phyloP scores from a whole-genome alignment of 2,113 vertebrate species.

The Corvus moneduloides region DNA sequence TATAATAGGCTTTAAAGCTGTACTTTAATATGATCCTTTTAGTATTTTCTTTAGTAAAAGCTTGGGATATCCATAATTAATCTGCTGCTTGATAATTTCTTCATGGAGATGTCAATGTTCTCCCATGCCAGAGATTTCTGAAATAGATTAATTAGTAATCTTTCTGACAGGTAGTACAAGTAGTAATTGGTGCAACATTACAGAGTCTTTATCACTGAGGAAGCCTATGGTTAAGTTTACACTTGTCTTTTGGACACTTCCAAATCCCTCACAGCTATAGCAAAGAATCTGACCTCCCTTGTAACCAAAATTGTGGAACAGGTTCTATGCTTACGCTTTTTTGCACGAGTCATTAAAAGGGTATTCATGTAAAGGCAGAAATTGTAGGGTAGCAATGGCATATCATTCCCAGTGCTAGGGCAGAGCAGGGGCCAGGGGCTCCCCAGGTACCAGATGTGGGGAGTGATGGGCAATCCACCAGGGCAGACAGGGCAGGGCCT shows the following conservation, averaged over 20 bases:
- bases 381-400: accelerated
- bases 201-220: background rate
- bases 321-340: background rate
- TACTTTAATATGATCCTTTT: background rate
- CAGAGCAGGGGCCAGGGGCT: accelerated
- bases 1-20: background rate
- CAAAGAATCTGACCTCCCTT: background rate
- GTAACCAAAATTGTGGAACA: background rate
- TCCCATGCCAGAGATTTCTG: background rate
- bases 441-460: accelerated
- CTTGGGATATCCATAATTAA: background rate
- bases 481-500: background rate
- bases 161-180: background rate
- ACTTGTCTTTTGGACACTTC: background rate
- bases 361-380: background rate
- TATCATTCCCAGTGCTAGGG: background rate
- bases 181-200: background rate
- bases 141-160: background rate
- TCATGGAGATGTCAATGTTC: background rate
- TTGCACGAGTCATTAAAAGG: background rate
- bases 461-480: too few relatives aligned
- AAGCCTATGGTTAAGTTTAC: background rate
- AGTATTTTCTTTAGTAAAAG: background rate
- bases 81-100: background rate
- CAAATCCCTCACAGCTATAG: background rate